Percentiles rank a stretch among this genome's conserved stretches.
Evolutionary conservation across 2,797 vertebrate species (phyloP).

Genomic region (Hozukius guyotensis): DNA sequence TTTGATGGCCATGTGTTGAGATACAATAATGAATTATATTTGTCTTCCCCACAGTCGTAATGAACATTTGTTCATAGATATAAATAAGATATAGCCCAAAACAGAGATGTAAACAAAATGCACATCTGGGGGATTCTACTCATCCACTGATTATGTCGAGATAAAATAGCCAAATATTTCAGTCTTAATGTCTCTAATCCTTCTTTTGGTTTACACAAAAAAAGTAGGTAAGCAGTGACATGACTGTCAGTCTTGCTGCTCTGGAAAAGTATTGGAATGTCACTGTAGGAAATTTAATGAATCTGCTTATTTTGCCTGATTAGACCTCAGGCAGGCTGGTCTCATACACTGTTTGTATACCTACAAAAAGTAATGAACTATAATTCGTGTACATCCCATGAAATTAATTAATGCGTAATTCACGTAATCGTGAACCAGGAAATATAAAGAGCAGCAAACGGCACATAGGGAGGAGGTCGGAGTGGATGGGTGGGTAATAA

Average conservation of each 20-base stretch:
- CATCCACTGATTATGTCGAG: neutral
- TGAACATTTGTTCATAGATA: constrained; percentile 30
- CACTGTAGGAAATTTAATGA: neutral
- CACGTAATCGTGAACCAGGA: no score
- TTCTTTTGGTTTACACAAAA: neutral
- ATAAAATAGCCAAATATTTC: constrained; percentile 15
- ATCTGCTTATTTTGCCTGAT: neutral
- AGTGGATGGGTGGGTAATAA: no score
- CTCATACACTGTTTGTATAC: neutral
- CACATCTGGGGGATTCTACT: neutral
- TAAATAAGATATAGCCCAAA: constrained; percentile 19
- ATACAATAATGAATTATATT: constrained; percentile 36
- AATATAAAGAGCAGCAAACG: no score
- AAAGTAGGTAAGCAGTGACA: neutral
- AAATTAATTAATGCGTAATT: no score
- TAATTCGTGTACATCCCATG: no score
- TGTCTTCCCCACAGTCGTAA: constrained; percentile 23
- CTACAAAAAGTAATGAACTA: no score
- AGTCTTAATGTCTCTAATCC: neutral
- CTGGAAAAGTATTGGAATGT: neutral
- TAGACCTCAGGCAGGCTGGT: neutral
- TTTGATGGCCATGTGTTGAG: constrained; percentile 40
- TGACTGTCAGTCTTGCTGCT: neutral
- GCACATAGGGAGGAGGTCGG: no score
- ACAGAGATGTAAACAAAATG: neutral